A percentile compares a stretch with the other conserved stretches of the same genome.
phyloP scores from a whole-genome alignment of 2,797 vertebrate species.

The Sebastolobus alascanus region DNA sequence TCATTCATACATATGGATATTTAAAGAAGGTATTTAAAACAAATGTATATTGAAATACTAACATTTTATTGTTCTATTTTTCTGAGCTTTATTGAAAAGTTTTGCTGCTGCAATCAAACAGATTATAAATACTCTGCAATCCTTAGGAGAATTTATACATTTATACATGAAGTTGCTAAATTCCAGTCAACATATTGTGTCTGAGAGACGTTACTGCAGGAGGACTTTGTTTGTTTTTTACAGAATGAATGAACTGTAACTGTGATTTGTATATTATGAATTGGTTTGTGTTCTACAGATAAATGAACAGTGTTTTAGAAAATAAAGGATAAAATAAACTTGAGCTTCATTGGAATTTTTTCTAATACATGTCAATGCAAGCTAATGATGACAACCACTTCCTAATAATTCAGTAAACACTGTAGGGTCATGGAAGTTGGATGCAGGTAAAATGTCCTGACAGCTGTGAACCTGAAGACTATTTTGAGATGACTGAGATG shows the following conservation, averaged over 20 bases:
- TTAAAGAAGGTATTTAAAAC: background rate
- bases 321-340: constrained; percentile 7
- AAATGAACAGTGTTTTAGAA: background rate
- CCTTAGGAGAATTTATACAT: background rate
- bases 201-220: background rate
- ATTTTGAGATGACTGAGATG: no score
- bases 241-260: background rate
- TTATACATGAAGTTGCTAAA: background rate
- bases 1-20: background rate
- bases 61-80: background rate
- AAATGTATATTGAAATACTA: background rate
- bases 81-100: background rate
- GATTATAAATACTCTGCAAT: background rate
- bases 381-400: no score
- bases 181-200: background rate
- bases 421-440: no score
- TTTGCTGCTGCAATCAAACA: background rate
- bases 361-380: no score
- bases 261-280: background rate
- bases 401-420: no score
- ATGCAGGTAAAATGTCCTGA: no score
- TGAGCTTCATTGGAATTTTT: background rate
- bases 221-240: constrained; percentile 14
- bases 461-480: no score
- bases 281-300: background rate